phyloP scores from a whole-genome alignment of 2,797 vertebrate species.

The Alosa sapidissima region DNA sequence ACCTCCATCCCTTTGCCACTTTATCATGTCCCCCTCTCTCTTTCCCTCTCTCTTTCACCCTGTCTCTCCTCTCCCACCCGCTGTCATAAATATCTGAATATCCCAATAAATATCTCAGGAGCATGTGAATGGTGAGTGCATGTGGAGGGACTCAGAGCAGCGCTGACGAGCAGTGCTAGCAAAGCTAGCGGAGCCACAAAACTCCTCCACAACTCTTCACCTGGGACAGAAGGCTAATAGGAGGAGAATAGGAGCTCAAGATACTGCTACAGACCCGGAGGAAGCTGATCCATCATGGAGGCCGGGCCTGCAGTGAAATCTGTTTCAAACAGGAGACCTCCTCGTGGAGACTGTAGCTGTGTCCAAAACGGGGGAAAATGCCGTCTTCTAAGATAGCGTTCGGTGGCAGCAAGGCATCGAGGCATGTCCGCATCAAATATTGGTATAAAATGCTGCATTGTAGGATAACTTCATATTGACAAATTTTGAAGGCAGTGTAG shows the following conservation, averaged over 20 bases:
- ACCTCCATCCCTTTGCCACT: neutral
- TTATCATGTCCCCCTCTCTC: neutral
- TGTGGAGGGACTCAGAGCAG: neutral
- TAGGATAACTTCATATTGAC: no score
- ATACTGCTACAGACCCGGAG: neutral
- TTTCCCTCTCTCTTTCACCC: neutral
- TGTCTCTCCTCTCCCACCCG: neutral
- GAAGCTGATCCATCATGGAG: neutral
- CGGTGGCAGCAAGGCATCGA: no score
- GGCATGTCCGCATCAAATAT: no score
- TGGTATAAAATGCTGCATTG: no score
- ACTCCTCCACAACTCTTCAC: neutral
- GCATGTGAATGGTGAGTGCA: neutral
- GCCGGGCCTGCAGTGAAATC: neutral
- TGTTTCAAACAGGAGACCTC: neutral
- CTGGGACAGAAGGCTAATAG: neutral
- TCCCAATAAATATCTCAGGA: slow-evolving; percentile 3
- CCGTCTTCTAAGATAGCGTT: no score
- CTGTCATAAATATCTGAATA: slow-evolving; percentile 20
- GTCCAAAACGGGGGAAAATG: no score
- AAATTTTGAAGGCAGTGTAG: no score
- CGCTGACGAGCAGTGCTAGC: neutral
- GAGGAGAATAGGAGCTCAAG: neutral
- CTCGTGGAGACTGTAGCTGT: neutral
- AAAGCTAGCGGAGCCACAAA: neutral